Evolutionary conservation across 1,140 invertebrate genomes (phyloP), one percentile per base, ranked within the genome.

Genomic region (Pogonomyrmex barbatus): DNA sequence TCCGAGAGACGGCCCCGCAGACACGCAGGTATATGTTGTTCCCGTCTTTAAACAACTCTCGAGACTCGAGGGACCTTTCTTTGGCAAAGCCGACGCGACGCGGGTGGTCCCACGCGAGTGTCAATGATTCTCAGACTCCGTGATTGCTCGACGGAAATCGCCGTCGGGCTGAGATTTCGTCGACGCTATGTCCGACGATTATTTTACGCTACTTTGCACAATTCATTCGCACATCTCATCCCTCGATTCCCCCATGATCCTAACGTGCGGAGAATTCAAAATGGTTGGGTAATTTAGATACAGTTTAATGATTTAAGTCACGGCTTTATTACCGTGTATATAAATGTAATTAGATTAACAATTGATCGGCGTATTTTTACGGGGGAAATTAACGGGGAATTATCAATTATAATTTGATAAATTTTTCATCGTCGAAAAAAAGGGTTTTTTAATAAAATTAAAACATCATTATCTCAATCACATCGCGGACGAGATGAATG

Each of bases 1-100:
- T 36, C 58, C 70, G 60, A 65, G 65, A 73, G 58, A 71, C 77
- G 82, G 88, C 91, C 52, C 91, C 90, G 90, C 75, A 24, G 63
- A 39, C 54, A 30, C 77, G 77, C 88, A 93, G 93, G 92, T 94
- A 93, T 93, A 91, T 93, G 91, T 94, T 94, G 91, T 93, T 89
- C 91, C 88, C 90, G 88, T 88, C 87, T 89, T 91, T 85, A 89
- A 92, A 89, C 77, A 81, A 77, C 88, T 88, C 90, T 93, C 70
- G 81, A 85, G 87, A 86, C 91, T 58, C 52, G 82, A 24, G 78
- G 76, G 86, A 67, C 54, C 75, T 88, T 90, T 84, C 89, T 91
- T 91, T 88, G 58, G 70, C 60, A 58, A 68, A 76, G 87, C 88
- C 90, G 87, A 76, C 84, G 68, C 47, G 70, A 91, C 88, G 88